Conservation (phyloP, 2,797 vertebrate genomes). For the Cygnus olor region DNA sequence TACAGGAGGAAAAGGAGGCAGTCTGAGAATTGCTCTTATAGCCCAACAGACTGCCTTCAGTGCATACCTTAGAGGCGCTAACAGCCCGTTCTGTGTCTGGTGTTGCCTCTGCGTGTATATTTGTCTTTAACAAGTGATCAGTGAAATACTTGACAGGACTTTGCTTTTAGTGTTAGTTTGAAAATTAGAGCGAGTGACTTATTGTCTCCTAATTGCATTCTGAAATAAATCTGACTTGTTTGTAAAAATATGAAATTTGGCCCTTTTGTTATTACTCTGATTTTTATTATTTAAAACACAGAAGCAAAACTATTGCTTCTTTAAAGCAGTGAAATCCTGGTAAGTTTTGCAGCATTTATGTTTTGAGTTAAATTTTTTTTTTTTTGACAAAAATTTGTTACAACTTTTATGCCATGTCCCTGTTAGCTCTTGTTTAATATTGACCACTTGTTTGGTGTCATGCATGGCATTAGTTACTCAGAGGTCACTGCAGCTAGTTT, state of each 20-base stretch:
- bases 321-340: neutral
- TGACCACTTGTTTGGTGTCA: neutral
- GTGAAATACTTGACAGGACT: neutral
- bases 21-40: neutral
- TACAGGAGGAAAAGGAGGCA: neutral
- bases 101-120: neutral
- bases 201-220: neutral
- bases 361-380: neutral
- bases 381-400: too few relatives aligned
- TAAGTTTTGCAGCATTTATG: neutral
- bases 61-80: accelerated
- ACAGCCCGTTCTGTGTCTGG: neutral
- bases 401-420: neutral
- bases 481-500: neutral
- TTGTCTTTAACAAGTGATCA: neutral
- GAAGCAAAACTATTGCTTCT: neutral
- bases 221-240: neutral
- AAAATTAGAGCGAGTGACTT: neutral
- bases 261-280: neutral
- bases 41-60: neutral
- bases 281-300: neutral
- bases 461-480: neutral
- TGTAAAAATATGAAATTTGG: neutral
- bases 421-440: neutral
- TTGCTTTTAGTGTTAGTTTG: neutral